Evolutionary conservation across 2,888 invertebrate species (phyloP).

Genomic region (Neelides folsomi): DNA sequence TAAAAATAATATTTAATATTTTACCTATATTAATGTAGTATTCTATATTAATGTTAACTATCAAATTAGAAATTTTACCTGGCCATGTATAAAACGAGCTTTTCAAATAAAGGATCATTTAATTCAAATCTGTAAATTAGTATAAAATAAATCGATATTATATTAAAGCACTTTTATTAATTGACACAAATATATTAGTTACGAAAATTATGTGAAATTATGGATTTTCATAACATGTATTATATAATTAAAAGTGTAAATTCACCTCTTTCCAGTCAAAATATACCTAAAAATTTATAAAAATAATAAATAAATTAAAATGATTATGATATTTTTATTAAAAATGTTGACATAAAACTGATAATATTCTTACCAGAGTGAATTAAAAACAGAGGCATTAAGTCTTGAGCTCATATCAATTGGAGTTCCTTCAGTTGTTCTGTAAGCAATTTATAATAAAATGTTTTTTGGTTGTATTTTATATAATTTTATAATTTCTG

Average conservation of each 20-base stretch:
- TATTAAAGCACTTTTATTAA: too few species aligned
- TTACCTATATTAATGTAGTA: too few species aligned
- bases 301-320: too few species aligned
- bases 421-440: conserved; percentile 15
- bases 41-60: too few species aligned
- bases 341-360: too few species aligned
- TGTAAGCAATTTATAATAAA: conserved; percentile 7
- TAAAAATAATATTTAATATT: too few species aligned
- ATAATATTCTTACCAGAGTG: conserved; percentile 13
- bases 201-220: too few species aligned
- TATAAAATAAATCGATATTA: conserved; percentile 17
- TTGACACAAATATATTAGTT: too few species aligned
- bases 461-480: background rate
- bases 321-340: too few species aligned
- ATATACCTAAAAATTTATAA: background rate
- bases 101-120: conserved; percentile 17
- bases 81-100: conserved; percentile 12
- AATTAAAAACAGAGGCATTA: conserved; percentile 26
- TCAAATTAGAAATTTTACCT: conserved; percentile 5
- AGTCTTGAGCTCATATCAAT: conserved; percentile 13
- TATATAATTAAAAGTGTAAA: too few species aligned
- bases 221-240: too few species aligned
- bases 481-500: background rate
- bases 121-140: conserved; percentile 22
- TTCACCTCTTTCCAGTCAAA: background rate